Evolutionary conservation across 1,140 invertebrate species (phyloP), one percentile per base, ranked within the genome.

Genomic region (Orchesella cincta): DNA sequence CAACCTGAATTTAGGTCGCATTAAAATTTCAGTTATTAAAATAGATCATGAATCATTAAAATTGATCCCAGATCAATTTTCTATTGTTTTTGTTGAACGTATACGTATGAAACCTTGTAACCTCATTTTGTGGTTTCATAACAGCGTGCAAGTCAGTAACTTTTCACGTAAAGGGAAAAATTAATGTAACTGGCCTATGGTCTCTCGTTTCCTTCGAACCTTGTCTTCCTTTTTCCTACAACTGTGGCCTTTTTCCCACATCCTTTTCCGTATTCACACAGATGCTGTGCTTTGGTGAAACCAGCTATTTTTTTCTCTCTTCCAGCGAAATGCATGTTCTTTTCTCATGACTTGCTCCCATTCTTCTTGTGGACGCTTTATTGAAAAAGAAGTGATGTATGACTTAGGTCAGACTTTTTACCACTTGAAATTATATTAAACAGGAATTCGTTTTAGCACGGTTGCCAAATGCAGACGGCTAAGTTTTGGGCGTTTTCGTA

Each of bases 301-400:
- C 3, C 23, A 57, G 52, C 52, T n/a, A 57, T 14, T 57, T 57
- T 67, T 67, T 29, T 29, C 62, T 29, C 62, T 67, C 62, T 31
- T 33, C 31, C 62, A 5, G 14, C 31, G 2, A 29, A 33, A 67
- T 67, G 62, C 62, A 46, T 57, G 54, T 57, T 26, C 54, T 29
- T 33, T 23, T 33, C 33, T 67, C 31, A 67, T 33, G 62, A 67
- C 62, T 67, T 31, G 62, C 28, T 67, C 29, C 62, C 62, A 67
- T 67, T 67, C 62, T 67, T 67, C 23, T 67, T 67, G 62, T 67
- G 62, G 62, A 18, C 31, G 8, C 62, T 8, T 67, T 67, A 67
- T 67, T 67, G 62, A n/a, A 67, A 67, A 57, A 67, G 39, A 67
- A 67, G 62, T 67, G 62, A 67, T 67, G 31, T 67, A 67, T 67